phyloP scores from a whole-genome alignment of 2,113 vertebrate genomes.

The Agapornis roseicollis region DNA sequence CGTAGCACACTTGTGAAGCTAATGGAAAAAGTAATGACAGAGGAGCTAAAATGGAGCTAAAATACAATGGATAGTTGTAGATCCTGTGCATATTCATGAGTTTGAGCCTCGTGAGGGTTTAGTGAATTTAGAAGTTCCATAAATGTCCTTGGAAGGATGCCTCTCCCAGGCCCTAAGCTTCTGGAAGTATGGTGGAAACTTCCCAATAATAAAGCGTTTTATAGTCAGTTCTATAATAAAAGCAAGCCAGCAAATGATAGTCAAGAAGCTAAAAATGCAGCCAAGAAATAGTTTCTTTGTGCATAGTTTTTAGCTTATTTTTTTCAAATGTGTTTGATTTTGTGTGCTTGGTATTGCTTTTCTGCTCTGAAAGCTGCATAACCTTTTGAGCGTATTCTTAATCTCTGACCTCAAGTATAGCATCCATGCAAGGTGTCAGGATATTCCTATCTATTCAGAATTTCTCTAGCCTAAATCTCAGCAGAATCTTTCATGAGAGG shows the following conservation, averaged over 20 bases:
- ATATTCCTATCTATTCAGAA: background rate
- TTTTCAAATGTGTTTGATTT: background rate
- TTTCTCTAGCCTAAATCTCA: background rate
- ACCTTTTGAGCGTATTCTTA: background rate
- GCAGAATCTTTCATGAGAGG: background rate
- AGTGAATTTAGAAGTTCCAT: background rate
- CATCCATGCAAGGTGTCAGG: background rate
- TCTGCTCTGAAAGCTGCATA: background rate
- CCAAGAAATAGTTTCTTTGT: background rate
- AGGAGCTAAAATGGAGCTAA: background rate
- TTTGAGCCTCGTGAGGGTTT: background rate
- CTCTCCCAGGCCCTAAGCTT: background rate
- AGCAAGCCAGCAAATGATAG: background rate
- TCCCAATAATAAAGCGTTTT: background rate
- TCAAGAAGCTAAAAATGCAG: background rate
- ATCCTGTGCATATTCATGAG: background rate
- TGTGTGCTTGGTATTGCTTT: background rate
- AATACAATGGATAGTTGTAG: background rate
- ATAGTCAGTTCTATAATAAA: background rate
- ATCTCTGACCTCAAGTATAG: background rate
- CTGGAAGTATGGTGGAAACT: background rate
- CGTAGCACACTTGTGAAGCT: background rate
- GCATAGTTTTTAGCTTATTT: background rate
- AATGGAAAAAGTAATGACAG: background rate
- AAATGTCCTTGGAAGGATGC: background rate